phyloP scores from a whole-genome alignment of 2,797 vertebrate species.

The Intellagama lesueurii region DNA sequence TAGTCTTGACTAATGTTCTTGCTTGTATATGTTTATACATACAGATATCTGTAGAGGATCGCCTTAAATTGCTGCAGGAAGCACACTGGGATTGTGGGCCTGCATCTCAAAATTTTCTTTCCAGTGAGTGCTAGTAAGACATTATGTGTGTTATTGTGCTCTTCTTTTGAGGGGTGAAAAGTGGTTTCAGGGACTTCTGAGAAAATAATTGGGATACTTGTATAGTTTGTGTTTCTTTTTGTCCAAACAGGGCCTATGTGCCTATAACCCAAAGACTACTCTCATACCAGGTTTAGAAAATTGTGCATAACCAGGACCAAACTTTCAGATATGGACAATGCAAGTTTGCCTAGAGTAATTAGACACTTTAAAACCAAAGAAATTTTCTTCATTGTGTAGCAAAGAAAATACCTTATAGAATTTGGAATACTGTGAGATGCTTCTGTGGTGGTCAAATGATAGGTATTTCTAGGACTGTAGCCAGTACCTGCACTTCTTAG shows the following conservation, averaged over 20 bases:
- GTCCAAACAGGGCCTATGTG: too few relatives aligned
- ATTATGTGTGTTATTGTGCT: not conserved
- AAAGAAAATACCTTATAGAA: not conserved
- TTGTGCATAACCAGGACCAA: not conserved
- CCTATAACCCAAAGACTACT: not conserved
- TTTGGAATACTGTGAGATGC: not conserved
- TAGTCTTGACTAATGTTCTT: constrained; percentile 12
- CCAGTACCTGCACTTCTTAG: not conserved
- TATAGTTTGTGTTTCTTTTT: not conserved
- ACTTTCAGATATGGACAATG: not conserved
- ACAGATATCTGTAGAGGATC: constrained; percentile 92
- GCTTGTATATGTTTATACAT: constrained; percentile 32
- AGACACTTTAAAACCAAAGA: not conserved
- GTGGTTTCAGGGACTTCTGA: not conserved
- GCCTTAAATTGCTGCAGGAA: constrained; percentile 92
- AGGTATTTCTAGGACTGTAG: not conserved
- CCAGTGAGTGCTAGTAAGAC: constrained; percentile 86
- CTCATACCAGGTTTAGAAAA: not conserved
- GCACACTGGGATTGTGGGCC: constrained; percentile 95
- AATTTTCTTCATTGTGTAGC: not conserved
- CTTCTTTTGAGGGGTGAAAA: not conserved
- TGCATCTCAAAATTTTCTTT: constrained; percentile 95
- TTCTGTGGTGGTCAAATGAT: not conserved
- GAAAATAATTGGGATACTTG: not conserved
- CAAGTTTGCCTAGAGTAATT: not conserved